Evolutionary conservation across 2,797 vertebrate species (phyloP).

Genomic region (Sciaenops ocellatus): DNA sequence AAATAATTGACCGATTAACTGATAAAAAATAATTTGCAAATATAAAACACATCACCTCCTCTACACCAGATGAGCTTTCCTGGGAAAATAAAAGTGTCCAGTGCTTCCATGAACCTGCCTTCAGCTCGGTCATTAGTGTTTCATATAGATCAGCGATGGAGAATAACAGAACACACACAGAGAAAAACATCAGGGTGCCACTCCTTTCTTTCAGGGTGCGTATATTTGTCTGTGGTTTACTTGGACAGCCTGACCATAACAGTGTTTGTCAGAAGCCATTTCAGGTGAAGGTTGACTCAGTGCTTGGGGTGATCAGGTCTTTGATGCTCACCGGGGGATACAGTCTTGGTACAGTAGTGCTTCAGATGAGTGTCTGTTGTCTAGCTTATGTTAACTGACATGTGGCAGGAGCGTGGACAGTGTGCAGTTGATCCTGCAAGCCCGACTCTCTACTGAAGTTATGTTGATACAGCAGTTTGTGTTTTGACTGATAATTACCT

Average conservation of each 20-base stretch:
- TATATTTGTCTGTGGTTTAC: neutral
- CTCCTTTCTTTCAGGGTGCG: neutral
- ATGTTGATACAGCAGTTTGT: conserved; percentile 57
- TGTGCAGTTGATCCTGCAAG: conserved; percentile 34
- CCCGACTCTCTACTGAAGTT: conserved; percentile 30
- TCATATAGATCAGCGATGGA: neutral
- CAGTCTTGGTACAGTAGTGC: neutral
- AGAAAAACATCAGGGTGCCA: neutral
- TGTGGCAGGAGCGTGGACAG: conserved; percentile 25
- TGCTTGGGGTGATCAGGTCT: neutral
- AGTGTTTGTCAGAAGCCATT: neutral
- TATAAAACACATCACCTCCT: conserved; percentile 5
- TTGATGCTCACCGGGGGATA: neutral
- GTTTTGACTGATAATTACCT: conserved; percentile 65
- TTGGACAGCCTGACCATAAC: neutral
- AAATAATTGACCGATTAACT: neutral
- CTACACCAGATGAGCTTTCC: conserved; percentile 14
- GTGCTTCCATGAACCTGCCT: neutral
- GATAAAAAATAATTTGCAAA: neutral
- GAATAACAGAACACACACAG: neutral
- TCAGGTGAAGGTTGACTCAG: conserved; percentile 32
- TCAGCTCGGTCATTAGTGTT: neutral
- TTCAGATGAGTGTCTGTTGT: conserved; percentile 17
- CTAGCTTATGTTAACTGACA: conserved; percentile 20
- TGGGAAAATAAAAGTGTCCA: neutral